Conservation (phyloP, 2,888 invertebrate species). For the Andrena bucephala region DNA sequence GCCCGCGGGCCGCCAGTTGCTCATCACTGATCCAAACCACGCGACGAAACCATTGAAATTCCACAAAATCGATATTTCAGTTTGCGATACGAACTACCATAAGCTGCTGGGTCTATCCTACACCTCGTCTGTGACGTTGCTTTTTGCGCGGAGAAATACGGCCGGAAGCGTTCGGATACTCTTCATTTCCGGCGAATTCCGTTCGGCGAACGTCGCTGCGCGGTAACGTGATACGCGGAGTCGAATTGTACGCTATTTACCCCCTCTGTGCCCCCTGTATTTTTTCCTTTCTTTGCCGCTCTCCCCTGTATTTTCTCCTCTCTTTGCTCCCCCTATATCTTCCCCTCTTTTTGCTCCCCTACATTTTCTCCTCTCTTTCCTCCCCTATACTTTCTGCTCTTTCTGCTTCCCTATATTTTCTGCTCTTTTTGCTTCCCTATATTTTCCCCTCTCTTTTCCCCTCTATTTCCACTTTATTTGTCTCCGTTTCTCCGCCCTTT, state of each 20-base stretch:
- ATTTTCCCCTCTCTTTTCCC: no score
- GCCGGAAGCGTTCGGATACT: conserved; percentile 36
- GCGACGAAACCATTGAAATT: no score
- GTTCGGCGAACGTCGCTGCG: not conserved
- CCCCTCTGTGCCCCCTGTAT: not conserved
- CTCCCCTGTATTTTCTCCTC: no score
- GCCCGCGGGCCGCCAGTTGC: no score
- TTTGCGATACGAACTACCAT: no score
- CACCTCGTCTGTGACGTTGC: not conserved
- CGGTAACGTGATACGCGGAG: conserved; percentile 24
- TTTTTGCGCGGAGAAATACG: conserved; percentile 39
- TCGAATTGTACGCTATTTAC: not conserved
- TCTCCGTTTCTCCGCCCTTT: not conserved
- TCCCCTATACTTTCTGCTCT: not conserved
- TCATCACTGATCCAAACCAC: no score
- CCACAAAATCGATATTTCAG: no score
- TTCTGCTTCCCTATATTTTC: no score
- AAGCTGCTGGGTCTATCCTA: no score
- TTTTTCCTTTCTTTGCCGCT: not conserved
- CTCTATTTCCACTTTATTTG: not conserved
- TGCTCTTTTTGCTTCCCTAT: no score
- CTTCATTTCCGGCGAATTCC: conserved; percentile 45
- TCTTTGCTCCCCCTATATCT: not conserved
- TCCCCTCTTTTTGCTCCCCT: not conserved
- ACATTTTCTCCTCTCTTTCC: not conserved